Evolutionary conservation across 2,888 invertebrate genomes (phyloP), one percentile per base, ranked within the genome.

Genomic region (Polydrusus pterygomalis): DNA sequence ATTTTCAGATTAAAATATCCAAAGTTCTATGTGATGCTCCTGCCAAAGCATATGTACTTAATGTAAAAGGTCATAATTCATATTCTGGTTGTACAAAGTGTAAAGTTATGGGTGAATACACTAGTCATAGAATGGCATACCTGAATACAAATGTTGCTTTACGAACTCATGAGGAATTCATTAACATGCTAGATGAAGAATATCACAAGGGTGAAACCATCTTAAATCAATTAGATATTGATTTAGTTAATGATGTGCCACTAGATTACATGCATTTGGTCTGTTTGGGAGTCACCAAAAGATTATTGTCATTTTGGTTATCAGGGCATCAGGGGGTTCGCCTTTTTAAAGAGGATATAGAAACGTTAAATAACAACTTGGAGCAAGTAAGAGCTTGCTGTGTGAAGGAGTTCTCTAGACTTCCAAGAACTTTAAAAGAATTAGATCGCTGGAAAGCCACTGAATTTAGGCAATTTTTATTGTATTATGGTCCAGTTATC

Each of bases 181-280:
- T 58, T 40, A 51, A 10, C 10, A 68, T 71, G 54, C 34, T 15
- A 20, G 77, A 82, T 60, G 49, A 25, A 15, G 72, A 79, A 18
- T 79, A 80, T 79, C 79, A 81, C 67, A 77, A 45, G 13, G 45
- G 30, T n/a, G 11, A 8, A n/a, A 58, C 58, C 11, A 13, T 30
- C 9, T 43, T 45, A 20, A 65, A 71, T 34, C 78, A 79, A 65
- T 80, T 79, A n/a, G 71, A 79, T 49, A 79, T 82, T 73, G 74
- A 80, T 77, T 79, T 82, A 75, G 74, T 83, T 11, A 49, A 78
- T 34, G 74, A 78, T 45, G 69, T 82, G 49, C 79, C 80, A 1
- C 56, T 80, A 20, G 81, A 82, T 69, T 77, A 77, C 20, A 78
- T 79, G 77, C 78, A 79, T 38, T 43, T 79, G 10, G 38, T 78